A percentile compares a stretch with the other conserved stretches of the same genome.
Evolutionary conservation across 2,113 vertebrate genomes (phyloP).

Genomic region (Chaetorhynchus papuensis): DNA sequence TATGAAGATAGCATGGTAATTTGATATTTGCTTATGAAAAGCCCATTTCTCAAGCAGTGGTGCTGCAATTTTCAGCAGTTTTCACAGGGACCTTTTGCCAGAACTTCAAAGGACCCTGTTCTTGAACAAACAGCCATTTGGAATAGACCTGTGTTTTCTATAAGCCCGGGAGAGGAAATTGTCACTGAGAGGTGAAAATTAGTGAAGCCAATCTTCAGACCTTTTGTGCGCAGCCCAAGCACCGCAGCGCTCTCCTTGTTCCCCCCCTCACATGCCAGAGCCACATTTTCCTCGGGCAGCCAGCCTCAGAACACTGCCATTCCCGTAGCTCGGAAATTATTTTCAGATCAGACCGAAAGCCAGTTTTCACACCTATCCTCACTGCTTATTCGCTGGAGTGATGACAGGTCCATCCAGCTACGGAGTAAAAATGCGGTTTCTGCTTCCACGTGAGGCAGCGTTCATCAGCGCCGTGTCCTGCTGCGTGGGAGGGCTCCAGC

Average conservation of each 20-base stretch:
- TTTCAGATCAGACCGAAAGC: background rate
- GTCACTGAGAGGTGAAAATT: background rate
- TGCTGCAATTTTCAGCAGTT: background rate
- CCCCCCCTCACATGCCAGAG: background rate
- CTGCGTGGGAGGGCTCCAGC: background rate
- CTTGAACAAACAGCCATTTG: background rate
- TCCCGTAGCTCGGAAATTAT: background rate
- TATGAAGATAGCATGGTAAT: constrained; percentile 7
- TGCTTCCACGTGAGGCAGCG: background rate
- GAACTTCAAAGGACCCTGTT: background rate
- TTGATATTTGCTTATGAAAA: constrained; percentile 31
- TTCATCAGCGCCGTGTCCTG: background rate
- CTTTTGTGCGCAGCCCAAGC: background rate
- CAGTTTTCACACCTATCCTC: background rate
- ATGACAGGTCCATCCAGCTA: background rate
- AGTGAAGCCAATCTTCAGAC: background rate
- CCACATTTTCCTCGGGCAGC: background rate
- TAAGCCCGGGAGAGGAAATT: background rate
- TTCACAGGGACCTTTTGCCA: background rate
- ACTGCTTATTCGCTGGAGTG: background rate
- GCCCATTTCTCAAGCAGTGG: background rate
- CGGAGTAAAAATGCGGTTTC: background rate
- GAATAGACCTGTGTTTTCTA: background rate
- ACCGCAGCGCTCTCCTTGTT: background rate
- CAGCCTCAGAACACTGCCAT: background rate